A percentile compares a stretch with the other conserved stretches of the same genome.
Conservation (phyloP, 2,888 invertebrate species). For the Drosophila melanosoma region DNA sequence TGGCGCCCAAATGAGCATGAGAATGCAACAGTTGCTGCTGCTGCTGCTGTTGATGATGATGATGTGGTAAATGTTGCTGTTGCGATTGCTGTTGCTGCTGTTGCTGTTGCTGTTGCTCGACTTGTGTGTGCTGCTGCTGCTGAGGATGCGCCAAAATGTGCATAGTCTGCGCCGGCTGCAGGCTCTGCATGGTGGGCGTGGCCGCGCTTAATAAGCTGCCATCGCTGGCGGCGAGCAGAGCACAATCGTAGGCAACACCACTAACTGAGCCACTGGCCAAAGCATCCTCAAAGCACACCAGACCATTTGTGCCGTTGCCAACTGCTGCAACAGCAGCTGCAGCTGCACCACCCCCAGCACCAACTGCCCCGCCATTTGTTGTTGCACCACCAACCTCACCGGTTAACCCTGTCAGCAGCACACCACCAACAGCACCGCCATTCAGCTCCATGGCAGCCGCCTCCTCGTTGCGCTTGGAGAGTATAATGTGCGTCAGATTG, state of each 20-base stretch:
- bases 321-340: slow-evolving; percentile 38
- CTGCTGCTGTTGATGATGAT: slow-evolving; percentile 57
- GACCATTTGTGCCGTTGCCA: slow-evolving; percentile 35
- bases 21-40: slow-evolving; percentile 62
- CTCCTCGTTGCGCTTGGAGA: slow-evolving; percentile 89
- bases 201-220: slow-evolving; percentile 62
- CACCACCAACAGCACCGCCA: slow-evolving; percentile 72
- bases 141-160: slow-evolving; percentile 68
- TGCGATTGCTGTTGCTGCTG: slow-evolving; percentile 32
- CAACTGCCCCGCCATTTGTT: slow-evolving; percentile 16
- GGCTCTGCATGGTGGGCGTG: slow-evolving; percentile 72
- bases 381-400: slow-evolving; percentile 45
- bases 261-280: slow-evolving; percentile 45
- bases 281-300: slow-evolving; percentile 75
- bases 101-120: slow-evolving; percentile 46
- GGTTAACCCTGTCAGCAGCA: slow-evolving; percentile 55
- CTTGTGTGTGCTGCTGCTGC: slow-evolving; percentile 55
- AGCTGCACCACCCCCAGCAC: not conserved
- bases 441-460: slow-evolving; percentile 81
- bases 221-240: slow-evolving; percentile 75
- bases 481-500: slow-evolving; percentile 94
- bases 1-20: slow-evolving; percentile 58
- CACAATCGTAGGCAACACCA: slow-evolving; percentile 79
- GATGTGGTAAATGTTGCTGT: slow-evolving; percentile 61
- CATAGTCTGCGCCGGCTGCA: slow-evolving; percentile 71